phyloP scores from a whole-genome alignment of 2,113 vertebrate species.

The Trichechus manatus region DNA sequence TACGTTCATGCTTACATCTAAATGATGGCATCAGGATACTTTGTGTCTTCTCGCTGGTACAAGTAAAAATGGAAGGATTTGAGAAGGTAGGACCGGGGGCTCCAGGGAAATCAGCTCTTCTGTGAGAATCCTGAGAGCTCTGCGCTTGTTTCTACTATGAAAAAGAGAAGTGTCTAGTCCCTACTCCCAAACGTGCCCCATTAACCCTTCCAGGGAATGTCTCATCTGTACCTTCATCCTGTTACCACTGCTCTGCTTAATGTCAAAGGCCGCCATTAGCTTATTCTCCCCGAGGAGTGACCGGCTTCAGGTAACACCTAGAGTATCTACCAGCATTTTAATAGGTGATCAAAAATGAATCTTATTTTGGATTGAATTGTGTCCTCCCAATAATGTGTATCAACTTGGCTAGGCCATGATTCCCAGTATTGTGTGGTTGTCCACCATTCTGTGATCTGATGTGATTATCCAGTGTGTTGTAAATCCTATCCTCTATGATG shows the following conservation, averaged over 20 bases:
- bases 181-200: accelerated
- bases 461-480: too few species aligned
- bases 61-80: not conserved
- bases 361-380: not conserved
- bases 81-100: not conserved
- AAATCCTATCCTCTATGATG: too few species aligned
- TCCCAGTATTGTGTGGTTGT: too few species aligned
- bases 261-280: not conserved
- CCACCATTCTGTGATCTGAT: too few species aligned
- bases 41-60: not conserved
- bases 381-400: too few species aligned
- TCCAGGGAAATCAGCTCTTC: accelerated
- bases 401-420: too few species aligned
- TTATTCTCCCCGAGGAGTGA: not conserved
- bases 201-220: not conserved
- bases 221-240: not conserved
- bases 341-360: not conserved
- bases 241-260: accelerated
- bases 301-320: not conserved
- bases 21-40: accelerated
- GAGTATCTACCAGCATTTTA: not conserved
- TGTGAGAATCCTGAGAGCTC: not conserved
- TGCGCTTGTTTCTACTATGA: not conserved
- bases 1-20: accelerated
- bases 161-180: not conserved